Base-by-base conservation (phyloP, 2,888 invertebrate genomes). In the Hirtodrosophila trivittata region DNA sequence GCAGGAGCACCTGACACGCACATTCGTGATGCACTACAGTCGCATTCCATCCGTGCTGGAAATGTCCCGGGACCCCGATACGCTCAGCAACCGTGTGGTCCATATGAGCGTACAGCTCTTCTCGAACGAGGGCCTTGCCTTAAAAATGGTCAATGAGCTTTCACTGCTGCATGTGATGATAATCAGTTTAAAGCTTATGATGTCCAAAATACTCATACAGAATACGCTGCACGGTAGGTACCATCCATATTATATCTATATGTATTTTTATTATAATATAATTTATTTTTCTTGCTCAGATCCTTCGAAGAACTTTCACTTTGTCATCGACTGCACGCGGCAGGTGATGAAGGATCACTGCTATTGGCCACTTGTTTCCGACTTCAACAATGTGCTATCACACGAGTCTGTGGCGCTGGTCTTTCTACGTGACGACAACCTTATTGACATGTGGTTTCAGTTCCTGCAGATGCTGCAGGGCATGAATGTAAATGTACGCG, bases 61-160 rank as follows among this genome's bases (percentile, higher is more conserved):
- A 88, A 93, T 94, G 86, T 95, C 96, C 0, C 92, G 92, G 8
- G 97, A 97, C 92, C 96, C 97, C 0, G 97, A 98, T 89, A 97
- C 96, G 3, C 92, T 98, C 1, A 97, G 97, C 85, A 98, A 98
- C 92, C 94, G 98, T 42, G 97, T 99, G 0, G 98, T 99, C 0
- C 99, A 99, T 91, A 98, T 99, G 91, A 97, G 97, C 84, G 99
- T 99, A 3, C 96, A 99, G 91, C 92, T 99, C 56, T 98, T 99
- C 92, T 97, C 97, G 73, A 98, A 98, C 91, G 97, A 98, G 90
- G 94, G 95, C 49, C 92, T 98, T 12, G 98, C 98, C 1, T 92
- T 96, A 33, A 94, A 95, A 87, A 98, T 98, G 95, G 97, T 97
- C 3, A 95, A 97, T 84, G 95, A 97, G 81, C 92, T 97, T 52